These are phyloP conservation scores for Lagria hirta DNA, from an alignment of 2,888 invertebrate species.

Conservation along the genomic window DNA sequence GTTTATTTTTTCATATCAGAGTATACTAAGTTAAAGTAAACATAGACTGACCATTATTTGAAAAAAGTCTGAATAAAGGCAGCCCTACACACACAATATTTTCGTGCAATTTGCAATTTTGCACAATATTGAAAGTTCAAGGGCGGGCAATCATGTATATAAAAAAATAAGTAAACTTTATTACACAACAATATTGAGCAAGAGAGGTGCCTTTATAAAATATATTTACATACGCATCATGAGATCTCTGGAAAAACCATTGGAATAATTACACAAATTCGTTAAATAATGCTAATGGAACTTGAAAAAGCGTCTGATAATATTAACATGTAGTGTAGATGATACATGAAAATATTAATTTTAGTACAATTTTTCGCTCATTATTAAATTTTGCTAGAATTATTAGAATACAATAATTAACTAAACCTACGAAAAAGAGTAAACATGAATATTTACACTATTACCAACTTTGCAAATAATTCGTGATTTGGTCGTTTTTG, in stretches of 20 bases:
- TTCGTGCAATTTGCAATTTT: slow-evolving; percentile 25
- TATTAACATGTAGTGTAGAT: slow-evolving; percentile 29
- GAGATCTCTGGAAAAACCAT: slow-evolving; percentile 48
- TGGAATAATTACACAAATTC: slow-evolving; percentile 46
- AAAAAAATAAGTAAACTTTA: slow-evolving; percentile 17
- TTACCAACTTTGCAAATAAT: slow-evolving; percentile 29
- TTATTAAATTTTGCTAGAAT: slow-evolving; percentile 20
- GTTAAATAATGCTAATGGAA: slow-evolving; percentile 23
- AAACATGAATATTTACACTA: slow-evolving; percentile 20
- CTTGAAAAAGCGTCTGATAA: slow-evolving; percentile 23
- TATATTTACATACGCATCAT: slow-evolving; percentile 45
- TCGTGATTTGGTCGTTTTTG: slow-evolving; percentile 30
- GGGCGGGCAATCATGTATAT: slow-evolving; percentile 35
- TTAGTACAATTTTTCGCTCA: slow-evolving; percentile 13
- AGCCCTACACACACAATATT: slow-evolving; percentile 30
- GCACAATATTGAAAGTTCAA: slow-evolving; percentile 26
- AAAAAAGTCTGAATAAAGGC: slow-evolving; percentile 40
- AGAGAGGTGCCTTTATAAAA: slow-evolving; percentile 30
- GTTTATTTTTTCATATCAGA: slow-evolving; percentile 51
- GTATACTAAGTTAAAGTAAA: slow-evolving; percentile 50
- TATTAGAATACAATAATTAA: slow-evolving; percentile 20
- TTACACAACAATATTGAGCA: slow-evolving; percentile 30
- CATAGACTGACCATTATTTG: slow-evolving; percentile 52
- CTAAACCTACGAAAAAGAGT: slow-evolving; percentile 20
- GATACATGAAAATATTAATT: slow-evolving; percentile 19